These are phyloP conservation scores for Silurus glanis DNA, from an alignment of 2,113 vertebrate genomes.

Conservation along the genomic window DNA sequence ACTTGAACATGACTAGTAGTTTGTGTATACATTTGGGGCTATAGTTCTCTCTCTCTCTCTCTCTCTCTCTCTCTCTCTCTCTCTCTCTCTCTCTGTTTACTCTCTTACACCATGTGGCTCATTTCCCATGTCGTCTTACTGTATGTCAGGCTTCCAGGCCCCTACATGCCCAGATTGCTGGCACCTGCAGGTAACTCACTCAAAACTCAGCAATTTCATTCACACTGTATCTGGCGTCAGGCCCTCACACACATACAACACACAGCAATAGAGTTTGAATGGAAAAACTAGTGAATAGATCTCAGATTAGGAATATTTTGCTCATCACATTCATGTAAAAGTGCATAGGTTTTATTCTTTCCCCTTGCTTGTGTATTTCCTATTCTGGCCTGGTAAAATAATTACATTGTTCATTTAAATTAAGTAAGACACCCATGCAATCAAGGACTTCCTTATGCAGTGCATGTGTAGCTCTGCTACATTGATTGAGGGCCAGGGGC, in stretches of 20 bases:
- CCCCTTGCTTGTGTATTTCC: conserved; percentile 60
- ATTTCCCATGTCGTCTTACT: conserved; percentile 58
- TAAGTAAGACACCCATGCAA: conserved; percentile 53
- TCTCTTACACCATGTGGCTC: conserved; percentile 51
- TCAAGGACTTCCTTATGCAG: conserved; percentile 43
- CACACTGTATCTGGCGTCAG: conserved; percentile 58
- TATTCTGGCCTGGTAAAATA: conserved; percentile 63
- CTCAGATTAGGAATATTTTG: background rate
- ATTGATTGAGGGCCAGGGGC: background rate
- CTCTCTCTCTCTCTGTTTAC: conserved; percentile 5
- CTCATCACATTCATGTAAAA: background rate
- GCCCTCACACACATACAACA: conserved; percentile 47
- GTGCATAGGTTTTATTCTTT: conserved; percentile 28
- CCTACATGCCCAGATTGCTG: conserved; percentile 41
- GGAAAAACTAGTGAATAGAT: conserved; percentile 39
- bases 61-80: conserved; percentile 8
- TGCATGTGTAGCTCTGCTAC: conserved; percentile 32
- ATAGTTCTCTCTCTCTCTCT: background rate
- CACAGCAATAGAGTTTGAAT: background rate
- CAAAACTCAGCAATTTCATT: conserved; percentile 64
- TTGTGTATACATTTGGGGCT: conserved; percentile 53
- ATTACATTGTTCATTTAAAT: conserved; percentile 66
- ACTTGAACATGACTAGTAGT: conserved; percentile 34
- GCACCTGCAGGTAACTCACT: conserved; percentile 46
- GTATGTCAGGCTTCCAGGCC: conserved; percentile 44